A percentile compares a stretch with the other conserved stretches of the same genome.
These are phyloP conservation scores for Glaucopsyche alexis DNA, from an alignment of 2,888 invertebrate species.

Conservation along the genomic window DNA sequence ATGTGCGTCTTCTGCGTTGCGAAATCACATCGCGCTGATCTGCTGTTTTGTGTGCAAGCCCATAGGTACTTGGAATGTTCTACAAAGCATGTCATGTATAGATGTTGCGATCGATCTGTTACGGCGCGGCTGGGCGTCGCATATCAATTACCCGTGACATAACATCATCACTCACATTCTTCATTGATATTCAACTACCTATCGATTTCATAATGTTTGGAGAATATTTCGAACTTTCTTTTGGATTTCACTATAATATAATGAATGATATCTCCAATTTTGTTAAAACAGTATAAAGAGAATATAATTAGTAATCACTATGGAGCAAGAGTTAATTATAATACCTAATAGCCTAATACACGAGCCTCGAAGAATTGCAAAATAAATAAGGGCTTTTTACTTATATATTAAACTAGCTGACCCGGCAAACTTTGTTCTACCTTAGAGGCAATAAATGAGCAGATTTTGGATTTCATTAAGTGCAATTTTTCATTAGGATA, in stretches of 20 bases:
- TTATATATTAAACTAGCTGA: too few relatives aligned
- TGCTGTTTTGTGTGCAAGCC: not conserved
- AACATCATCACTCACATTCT: constrained; percentile 26
- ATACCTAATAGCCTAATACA: too few relatives aligned
- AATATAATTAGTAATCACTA: too few relatives aligned
- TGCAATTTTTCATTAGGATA: too few relatives aligned
- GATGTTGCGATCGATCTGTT: not conserved
- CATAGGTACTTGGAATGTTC: not conserved
- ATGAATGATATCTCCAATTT: not conserved
- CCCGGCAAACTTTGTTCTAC: too few relatives aligned
- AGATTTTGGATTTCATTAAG: too few relatives aligned
- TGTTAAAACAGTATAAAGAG: too few relatives aligned
- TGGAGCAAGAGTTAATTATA: too few relatives aligned
- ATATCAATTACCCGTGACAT: constrained; percentile 24
- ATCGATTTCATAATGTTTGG: constrained; percentile 4
- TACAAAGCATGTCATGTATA: constrained; percentile 20
- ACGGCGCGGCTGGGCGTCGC: constrained; percentile 19
- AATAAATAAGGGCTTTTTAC: too few relatives aligned
- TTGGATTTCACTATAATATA: not conserved
- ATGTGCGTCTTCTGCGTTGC: not conserved
- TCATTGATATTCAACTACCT: constrained; percentile 20
- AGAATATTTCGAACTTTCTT: not conserved
- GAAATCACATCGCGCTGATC: not conserved
- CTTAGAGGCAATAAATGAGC: too few relatives aligned
- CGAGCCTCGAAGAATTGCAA: too few relatives aligned